Base-by-base conservation (phyloP, 2,888 invertebrate genomes). In the Ophion ellenae region DNA sequence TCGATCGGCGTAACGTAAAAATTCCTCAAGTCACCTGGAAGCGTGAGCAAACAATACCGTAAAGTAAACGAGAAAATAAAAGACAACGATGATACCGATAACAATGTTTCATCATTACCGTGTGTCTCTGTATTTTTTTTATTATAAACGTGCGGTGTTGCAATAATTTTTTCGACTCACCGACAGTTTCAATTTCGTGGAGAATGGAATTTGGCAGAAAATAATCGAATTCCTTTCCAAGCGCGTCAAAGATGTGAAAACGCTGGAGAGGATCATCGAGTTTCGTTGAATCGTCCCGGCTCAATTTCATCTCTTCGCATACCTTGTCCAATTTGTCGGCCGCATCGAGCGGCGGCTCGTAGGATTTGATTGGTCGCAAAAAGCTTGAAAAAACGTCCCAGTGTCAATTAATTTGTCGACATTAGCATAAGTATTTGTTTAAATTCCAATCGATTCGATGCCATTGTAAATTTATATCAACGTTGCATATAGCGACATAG, bases 131-230 rank as follows among this genome's bases (percentile, higher is more conserved):
- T 32, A 32, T 32, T 4, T 32, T 1, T 32, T 32, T 32, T n/a
- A n/a, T 64, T 1, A 32, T 64, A 40, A 17, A 14, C 14, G 53
- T 53, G 17, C 17, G 0, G 1, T 53, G 53, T 53, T 4, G 5
- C 47, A 17, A 45, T 69, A 5, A 57, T 67, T 59, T 40, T 5
- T 40, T 59, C n/a, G n/a, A 28, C 95, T 93, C 94, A 96, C 97
- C 96, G 76, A 98, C 95, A 74, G 96, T 97, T 90, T 96, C 95
- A 85, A 99, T 96, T 71, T 95, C 95, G 90, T 96, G 96, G n/a
- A 99, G 94, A 75, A 96, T 93, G 0, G 98, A 97, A 95, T 98
- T 99, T 0, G 98, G 98, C 14, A 99, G 96, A 86, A 95, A 93
- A 93, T 98, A 97, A 9, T 97, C 95, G 85, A 98, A 97, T 92